Evolutionary conservation across 2,888 invertebrate genomes (phyloP), one percentile per base, ranked within the genome.

Genomic region (Xylophagus ater): DNA sequence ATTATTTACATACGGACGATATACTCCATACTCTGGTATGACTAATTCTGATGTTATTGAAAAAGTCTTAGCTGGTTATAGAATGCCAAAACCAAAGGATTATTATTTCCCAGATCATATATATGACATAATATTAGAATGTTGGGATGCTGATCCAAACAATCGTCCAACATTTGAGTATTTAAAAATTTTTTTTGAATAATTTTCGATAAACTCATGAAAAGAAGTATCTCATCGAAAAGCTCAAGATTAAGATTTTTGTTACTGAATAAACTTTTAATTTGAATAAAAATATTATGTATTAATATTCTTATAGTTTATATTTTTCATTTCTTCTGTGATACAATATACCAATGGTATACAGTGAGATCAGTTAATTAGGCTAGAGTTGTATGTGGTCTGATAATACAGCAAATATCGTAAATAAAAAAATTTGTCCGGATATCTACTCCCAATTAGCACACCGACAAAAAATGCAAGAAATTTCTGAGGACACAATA

Each of bases 1-100:
- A n/a, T n/a, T n/a, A n/a, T 89, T 94, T 62, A 94, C 94, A 5
- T 87, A 86, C 56, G 94, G 96, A 40, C 93, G 94, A 70, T n/a
- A n/a, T n/a, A 88, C 96, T 56, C 97, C 97, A 42, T 98, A 97
- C 70, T 94, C 96, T 31, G 96, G 94, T 39, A 82, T 97, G 78
- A 88, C 89, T 58, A 93, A 94, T 41, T 80, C 93, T 32, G 96
- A 97, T 64, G 96, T 96, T 7, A 89, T 97, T 50, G 92, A 94
- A 54, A 88, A 93, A 62, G 87, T 97, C 28, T 92, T 96, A 53
- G 77, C 86, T 52, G 97, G 97, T 36, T 96, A 94, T 69, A 73
- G 96, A 53, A 96, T 97, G 97, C 90, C 92, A 23, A 90, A 90
- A 58, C 96, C 97, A 1, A 73, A 79, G 17, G 79, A 81, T 38